A percentile compares a stretch with the other conserved stretches of the same genome.
Conservation (phyloP, 2,113 vertebrate genomes). For the Triplophysa siluroides region DNA sequence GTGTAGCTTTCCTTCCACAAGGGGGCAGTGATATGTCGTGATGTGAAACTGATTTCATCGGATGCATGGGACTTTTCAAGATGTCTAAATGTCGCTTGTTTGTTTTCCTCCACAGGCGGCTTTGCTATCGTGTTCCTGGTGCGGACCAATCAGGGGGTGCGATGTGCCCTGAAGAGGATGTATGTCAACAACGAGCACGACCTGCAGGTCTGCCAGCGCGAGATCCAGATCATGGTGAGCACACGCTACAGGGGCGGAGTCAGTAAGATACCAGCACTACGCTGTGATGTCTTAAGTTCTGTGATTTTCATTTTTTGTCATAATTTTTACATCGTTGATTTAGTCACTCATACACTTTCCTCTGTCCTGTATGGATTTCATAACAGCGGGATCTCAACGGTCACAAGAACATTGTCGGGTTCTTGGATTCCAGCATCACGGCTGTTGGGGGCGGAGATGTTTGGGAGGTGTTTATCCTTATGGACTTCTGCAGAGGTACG, state of each 20-base stretch:
- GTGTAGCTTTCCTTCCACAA: not conserved
- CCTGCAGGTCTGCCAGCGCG: slow-evolving; percentile 94
- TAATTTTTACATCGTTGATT: not conserved
- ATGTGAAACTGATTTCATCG: not conserved
- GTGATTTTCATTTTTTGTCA: not conserved
- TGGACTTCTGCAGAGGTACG: slow-evolving; percentile 95
- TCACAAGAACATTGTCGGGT: slow-evolving; percentile 98
- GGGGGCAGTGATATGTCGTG: slow-evolving; percentile 5
- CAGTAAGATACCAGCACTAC: too few relatives aligned
- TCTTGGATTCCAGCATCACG: slow-evolving; percentile 95
- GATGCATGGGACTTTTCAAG: not conserved
- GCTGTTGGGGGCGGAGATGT: slow-evolving; percentile 91
- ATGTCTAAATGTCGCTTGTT: not conserved
- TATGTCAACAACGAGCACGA: slow-evolving; percentile 98
- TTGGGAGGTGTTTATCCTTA: slow-evolving; percentile 97
- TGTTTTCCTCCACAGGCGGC: slow-evolving; percentile 76
- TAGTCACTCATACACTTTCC: not conserved
- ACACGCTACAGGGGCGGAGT: not conserved
- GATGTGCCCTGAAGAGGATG: slow-evolving; percentile 97
- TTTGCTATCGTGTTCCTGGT: slow-evolving; percentile 97
- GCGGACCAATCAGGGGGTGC: slow-evolving; percentile 88
- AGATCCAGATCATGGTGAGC: slow-evolving; percentile 99
- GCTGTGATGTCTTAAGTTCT: too few relatives aligned
- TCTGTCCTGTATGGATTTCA: not conserved
- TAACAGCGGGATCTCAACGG: slow-evolving; percentile 90